phyloP scores from a whole-genome alignment of 2,888 invertebrate species.

The Eupithecia tripunctaria region DNA sequence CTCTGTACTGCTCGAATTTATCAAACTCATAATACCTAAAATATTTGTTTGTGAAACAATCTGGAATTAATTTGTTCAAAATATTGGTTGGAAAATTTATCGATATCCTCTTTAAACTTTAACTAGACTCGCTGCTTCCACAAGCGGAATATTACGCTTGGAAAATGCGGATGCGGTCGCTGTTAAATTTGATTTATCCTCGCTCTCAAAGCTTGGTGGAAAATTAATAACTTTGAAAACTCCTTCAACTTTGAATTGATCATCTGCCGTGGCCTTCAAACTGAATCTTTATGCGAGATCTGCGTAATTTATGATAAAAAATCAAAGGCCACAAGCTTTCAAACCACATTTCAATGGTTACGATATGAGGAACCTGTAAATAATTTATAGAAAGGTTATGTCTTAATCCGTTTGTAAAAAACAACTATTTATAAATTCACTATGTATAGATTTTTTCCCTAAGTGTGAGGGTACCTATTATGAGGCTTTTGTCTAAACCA shows the following conservation, averaged over 20 bases:
- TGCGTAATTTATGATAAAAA: slow-evolving; percentile 14
- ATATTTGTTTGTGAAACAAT: slow-evolving; percentile 2
- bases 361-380: neutral
- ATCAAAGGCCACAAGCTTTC: slow-evolving; percentile 10
- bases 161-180: slow-evolving; percentile 52
- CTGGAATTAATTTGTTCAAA: slow-evolving; percentile 10
- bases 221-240: slow-evolving; percentile 46
- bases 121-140: slow-evolving; percentile 46
- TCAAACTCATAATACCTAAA: neutral
- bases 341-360: slow-evolving; percentile 13
- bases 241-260: slow-evolving; percentile 39
- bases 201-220: slow-evolving; percentile 50
- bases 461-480: no score
- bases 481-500: neutral
- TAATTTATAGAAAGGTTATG: neutral
- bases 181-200: slow-evolving; percentile 58
- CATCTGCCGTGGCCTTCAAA: slow-evolving; percentile 38
- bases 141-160: slow-evolving; percentile 49
- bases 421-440: neutral
- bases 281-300: slow-evolving; percentile 39
- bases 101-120: slow-evolving; percentile 50
- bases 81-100: slow-evolving; percentile 44
- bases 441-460: neutral
- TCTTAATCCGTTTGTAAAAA: neutral
- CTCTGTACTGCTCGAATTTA: neutral